phyloP scores from a whole-genome alignment of 1,140 invertebrate species.

The Carcinoscorpius rotundicauda region DNA sequence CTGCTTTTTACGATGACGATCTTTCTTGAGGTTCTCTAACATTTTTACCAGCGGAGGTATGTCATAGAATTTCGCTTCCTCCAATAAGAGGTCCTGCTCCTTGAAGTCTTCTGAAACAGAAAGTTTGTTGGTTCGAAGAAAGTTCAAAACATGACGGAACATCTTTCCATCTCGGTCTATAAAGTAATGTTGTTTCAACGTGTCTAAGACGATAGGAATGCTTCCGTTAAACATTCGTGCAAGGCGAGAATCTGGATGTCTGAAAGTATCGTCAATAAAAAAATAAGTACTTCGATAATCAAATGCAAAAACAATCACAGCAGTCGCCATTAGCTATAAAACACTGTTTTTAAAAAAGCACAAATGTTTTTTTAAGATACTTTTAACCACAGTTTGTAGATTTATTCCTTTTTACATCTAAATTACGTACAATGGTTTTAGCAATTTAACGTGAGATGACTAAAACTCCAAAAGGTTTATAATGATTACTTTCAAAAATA shows the following conservation, averaged over 20 bases:
- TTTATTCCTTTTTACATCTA: too few relatives aligned
- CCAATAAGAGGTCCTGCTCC: slow-evolving; percentile 76
- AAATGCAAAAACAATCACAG: too few relatives aligned
- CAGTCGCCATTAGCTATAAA: too few relatives aligned
- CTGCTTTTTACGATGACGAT: slow-evolving; percentile 15
- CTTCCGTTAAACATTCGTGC: slow-evolving; percentile 91
- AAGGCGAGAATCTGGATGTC: slow-evolving; percentile 81
- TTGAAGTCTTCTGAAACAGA: slow-evolving; percentile 74
- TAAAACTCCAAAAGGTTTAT: too few relatives aligned
- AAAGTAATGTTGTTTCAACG: slow-evolving; percentile 95
- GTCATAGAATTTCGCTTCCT: slow-evolving; percentile 87
- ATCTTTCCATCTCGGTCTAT: slow-evolving; percentile 90
- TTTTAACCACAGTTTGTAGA: too few relatives aligned
- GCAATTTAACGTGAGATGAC: too few relatives aligned
- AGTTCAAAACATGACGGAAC: slow-evolving; percentile 93
- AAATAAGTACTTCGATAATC: too few relatives aligned
- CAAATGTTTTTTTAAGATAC: too few relatives aligned
- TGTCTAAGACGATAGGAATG: slow-evolving; percentile 91
- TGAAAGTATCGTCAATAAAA: slow-evolving; percentile 31
- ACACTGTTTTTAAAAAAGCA: too few relatives aligned
- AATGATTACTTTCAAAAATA: too few relatives aligned
- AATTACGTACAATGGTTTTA: too few relatives aligned
- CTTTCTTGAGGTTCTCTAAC: slow-evolving; percentile 43
- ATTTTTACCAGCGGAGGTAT: slow-evolving; percentile 50
- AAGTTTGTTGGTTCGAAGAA: slow-evolving; percentile 76